Evolutionary conservation across 2,888 invertebrate genomes (phyloP), one percentile per base, ranked within the genome.

Genomic region (Apamea crenata): DNA sequence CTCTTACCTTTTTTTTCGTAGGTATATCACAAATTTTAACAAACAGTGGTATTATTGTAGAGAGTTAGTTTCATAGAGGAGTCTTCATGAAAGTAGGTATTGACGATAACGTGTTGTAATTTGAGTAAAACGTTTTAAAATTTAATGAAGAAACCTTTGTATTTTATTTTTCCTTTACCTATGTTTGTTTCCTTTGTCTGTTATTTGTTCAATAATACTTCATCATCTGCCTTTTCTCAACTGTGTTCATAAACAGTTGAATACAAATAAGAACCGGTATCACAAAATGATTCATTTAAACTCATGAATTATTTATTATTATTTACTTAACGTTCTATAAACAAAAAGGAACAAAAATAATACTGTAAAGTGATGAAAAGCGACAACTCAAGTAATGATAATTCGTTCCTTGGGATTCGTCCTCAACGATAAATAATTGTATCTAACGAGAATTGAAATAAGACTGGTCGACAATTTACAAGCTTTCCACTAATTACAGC

Each of bases 401-500:
- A 56, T 29, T 3, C n/a, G 14, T 63, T 74, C 29, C 29, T 40
- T 29, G 83, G 36, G 44, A 71, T 65, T 76, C 29, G 21, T 65
- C 59, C 32, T 36, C 21, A n/a, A 61, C 29, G 8, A 77, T 84
- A 72, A 84, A 74, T 87, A 68, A 84, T 63, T 53, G 36, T 72
- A 75, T 40, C 59, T 56, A 59, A 80, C 67, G 67, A 80, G 84
- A 82, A 82, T 61, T 70, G 65, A 85, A 74, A 70, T 74, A 81
- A 56, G 40, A 32, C 61, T 63, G 61, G 47, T 75, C 40, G 18
- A 47, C 63, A 67, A 69, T 79, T 87, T 72, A 74, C 61, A 61
- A 82, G 76, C 69, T 81, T 67, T 68, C 12, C 63, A 53, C 73
- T 82, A 82, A 85, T 80, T 59, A 50, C 65, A 16, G 25, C 32